Conservation (phyloP, 2,797 vertebrate species). For the Spheniscus humboldti region DNA sequence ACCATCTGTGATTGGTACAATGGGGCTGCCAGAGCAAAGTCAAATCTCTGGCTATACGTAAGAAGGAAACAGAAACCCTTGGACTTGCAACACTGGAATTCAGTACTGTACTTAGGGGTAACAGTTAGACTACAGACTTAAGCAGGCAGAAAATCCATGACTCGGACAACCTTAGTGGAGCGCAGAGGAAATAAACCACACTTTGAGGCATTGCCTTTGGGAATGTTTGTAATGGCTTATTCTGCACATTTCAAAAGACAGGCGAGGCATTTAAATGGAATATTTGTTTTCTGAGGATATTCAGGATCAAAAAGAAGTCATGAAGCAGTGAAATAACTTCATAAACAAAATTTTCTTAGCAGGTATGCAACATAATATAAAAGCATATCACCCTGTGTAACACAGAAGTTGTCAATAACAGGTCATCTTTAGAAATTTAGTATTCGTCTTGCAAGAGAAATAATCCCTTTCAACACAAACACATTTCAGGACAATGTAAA, state of each 20-base stretch:
- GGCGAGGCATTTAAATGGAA: neutral
- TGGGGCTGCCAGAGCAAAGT: neutral
- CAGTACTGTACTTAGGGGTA: neutral
- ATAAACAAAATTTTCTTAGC: neutral
- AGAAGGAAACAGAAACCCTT: neutral
- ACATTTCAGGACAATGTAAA: neutral
- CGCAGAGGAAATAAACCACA: neutral
- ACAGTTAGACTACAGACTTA: neutral
- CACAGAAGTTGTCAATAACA: neutral
- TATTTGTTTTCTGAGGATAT: neutral
- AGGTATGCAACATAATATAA: neutral
- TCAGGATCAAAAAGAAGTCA: neutral
- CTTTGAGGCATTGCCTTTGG: neutral
- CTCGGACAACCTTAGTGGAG: neutral
- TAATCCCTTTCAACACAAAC: neutral
- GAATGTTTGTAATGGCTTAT: neutral
- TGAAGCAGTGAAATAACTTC: neutral
- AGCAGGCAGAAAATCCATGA: neutral
- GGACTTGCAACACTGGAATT: neutral
- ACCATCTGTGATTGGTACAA: accelerated
- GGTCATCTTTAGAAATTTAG: neutral
- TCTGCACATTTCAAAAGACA: neutral
- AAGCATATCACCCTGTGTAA: neutral
- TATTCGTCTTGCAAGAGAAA: neutral
- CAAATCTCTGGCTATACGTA: neutral